Evolutionary conservation across 2,797 vertebrate species (phyloP).

Genomic region (Acanthopagrus latus): DNA sequence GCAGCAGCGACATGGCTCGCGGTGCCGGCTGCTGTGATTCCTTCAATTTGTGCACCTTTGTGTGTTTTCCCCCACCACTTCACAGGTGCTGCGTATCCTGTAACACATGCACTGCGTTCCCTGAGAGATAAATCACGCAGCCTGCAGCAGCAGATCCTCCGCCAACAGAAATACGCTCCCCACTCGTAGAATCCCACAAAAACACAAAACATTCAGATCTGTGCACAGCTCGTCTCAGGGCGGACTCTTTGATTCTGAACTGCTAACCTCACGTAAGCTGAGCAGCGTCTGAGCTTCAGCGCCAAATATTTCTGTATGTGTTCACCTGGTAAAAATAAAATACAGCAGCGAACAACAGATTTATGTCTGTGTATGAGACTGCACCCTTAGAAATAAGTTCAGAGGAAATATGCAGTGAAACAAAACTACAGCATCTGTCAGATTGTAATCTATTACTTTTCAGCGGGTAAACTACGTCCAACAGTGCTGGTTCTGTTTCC

Average conservation of each 20-base stretch:
- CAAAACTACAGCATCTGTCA: not conserved
- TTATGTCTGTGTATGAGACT: not conserved
- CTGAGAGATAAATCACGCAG: constrained; percentile 35
- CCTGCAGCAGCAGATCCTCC: constrained; percentile 35
- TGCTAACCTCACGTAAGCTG: not conserved
- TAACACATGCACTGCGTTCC: constrained; percentile 4
- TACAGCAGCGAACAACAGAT: not conserved
- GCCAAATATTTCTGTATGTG: not conserved
- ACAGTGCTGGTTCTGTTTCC: not conserved
- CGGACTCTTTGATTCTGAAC: constrained; percentile 15
- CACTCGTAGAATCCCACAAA: constrained; percentile 4
- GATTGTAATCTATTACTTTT: not conserved
- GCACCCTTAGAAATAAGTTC: not conserved
- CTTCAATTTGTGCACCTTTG: constrained; percentile 21
- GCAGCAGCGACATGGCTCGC: not conserved
- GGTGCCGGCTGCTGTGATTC: constrained; percentile 13
- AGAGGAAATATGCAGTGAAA: not conserved
- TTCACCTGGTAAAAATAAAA: not conserved
- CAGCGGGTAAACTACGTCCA: not conserved
- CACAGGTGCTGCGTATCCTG: constrained; percentile 5
- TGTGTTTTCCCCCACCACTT: constrained; percentile 4
- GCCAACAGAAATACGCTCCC: constrained; percentile 19
- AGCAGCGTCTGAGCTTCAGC: not conserved
- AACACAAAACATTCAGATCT: constrained; percentile 17
- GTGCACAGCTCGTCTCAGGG: not conserved